Evolutionary conservation across 1,140 invertebrate genomes (phyloP).

Genomic region (Heliconius hewitsoni): DNA sequence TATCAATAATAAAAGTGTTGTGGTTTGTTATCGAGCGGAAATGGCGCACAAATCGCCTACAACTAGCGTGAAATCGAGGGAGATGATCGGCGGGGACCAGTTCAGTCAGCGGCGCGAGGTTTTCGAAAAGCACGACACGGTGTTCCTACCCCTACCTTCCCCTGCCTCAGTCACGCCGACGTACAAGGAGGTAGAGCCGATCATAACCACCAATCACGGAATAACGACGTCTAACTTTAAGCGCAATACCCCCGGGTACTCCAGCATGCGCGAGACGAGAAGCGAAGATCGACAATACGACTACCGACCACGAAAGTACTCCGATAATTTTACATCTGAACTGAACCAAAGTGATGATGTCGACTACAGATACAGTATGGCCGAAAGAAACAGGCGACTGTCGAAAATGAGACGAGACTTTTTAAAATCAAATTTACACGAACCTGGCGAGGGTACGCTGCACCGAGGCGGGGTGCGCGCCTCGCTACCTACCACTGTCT

Average conservation of each 20-base stretch:
- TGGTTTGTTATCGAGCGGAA: conserved; percentile 77
- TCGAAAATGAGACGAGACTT: conserved; percentile 71
- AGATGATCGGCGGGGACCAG: conserved; percentile 74
- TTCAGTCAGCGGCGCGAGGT: conserved; percentile 78
- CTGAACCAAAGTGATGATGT: conserved; percentile 70
- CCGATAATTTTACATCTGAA: conserved; percentile 76
- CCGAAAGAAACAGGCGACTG: conserved; percentile 68
- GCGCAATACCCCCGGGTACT: conserved; percentile 67
- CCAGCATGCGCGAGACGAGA: conserved; percentile 72
- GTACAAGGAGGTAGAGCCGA: conserved; percentile 66
- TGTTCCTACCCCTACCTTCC: conserved; percentile 67
- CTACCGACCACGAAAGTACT: conserved; percentile 71
- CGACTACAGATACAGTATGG: conserved; percentile 68
- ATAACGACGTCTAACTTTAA: conserved; percentile 75
- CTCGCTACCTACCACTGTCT: conserved; percentile 61
- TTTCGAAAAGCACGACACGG: conserved; percentile 75
- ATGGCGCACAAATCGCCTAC: conserved; percentile 78
- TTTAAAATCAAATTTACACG: conserved; percentile 71
- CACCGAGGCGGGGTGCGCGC: conserved; percentile 65
- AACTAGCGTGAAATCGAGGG: conserved; percentile 72
- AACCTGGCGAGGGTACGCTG: conserved; percentile 62
- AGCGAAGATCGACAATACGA: conserved; percentile 64
- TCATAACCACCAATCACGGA: conserved; percentile 74
- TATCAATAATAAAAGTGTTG: conserved; percentile 77
- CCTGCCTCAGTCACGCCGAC: conserved; percentile 50